phyloP scores from a whole-genome alignment of 2,113 vertebrate genomes.

The Brachypodius melanocephalos region DNA sequence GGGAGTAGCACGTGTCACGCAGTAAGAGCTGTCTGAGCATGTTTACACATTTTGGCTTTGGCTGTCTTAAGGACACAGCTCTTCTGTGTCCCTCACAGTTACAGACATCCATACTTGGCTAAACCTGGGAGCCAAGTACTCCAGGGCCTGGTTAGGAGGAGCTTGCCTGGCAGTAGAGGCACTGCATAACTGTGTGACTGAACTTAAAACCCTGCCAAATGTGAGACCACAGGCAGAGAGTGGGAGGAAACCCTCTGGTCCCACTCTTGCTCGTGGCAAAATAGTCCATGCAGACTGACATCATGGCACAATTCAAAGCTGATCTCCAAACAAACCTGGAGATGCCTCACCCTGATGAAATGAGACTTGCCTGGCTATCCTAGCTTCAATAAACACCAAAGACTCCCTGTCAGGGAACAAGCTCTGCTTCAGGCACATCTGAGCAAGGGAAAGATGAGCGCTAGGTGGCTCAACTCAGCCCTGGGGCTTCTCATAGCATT shows the following conservation, averaged over 20 bases:
- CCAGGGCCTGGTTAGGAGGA: background rate
- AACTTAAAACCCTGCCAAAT: background rate
- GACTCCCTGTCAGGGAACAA: fast-evolving
- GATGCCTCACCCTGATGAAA: background rate
- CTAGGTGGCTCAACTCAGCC: background rate
- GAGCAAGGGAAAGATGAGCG: background rate
- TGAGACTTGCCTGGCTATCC: background rate
- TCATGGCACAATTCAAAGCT: background rate
- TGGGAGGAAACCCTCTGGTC: background rate
- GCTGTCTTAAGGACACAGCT: background rate
- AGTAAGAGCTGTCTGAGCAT: background rate
- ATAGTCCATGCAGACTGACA: background rate
- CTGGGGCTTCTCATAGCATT: background rate
- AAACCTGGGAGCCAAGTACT: background rate
- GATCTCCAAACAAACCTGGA: background rate
- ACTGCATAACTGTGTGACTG: background rate
- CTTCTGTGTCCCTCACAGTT: background rate
- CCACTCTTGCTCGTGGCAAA: background rate
- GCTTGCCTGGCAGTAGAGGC: background rate
- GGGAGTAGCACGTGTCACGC: background rate
- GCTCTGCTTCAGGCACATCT: background rate
- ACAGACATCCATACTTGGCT: background rate
- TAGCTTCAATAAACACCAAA: background rate
- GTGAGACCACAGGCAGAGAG: background rate
- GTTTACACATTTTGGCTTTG: background rate